These are phyloP conservation scores for Pycnonotus jocosus DNA, from an alignment of 2,113 vertebrate genomes.

Conservation along the genomic window DNA sequence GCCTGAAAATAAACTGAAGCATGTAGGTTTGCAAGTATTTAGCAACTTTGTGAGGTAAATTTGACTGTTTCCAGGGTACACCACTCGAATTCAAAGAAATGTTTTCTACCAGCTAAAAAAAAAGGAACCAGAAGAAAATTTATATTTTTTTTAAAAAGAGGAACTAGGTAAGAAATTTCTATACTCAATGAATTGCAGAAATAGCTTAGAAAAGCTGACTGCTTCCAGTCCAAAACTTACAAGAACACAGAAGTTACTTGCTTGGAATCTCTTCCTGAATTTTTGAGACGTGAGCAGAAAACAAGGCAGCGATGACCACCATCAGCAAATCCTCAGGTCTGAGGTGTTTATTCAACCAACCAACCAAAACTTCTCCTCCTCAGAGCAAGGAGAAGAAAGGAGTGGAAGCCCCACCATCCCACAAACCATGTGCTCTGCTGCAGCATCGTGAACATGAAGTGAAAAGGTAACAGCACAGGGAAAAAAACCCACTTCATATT, in stretches of 20 bases:
- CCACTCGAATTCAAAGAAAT: background rate
- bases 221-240: background rate
- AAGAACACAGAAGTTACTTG: background rate
- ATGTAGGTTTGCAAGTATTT: background rate
- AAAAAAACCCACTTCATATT: background rate
- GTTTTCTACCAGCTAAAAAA: background rate
- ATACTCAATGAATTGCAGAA: background rate
- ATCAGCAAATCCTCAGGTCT: background rate
- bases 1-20: background rate
- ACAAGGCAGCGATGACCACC: rapidly evolving
- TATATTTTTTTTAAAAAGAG: background rate
- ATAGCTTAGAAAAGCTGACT: background rate
- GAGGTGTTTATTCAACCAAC: background rate
- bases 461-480: background rate
- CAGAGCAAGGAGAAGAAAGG: background rate
- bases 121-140: background rate
- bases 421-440: rapidly evolving
- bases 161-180: background rate
- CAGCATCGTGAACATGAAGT: background rate
- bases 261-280: background rate
- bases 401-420: background rate
- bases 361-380: background rate
- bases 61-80: background rate
- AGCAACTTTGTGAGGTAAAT: background rate
- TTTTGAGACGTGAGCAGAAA: background rate